Conservation (phyloP, 2,113 vertebrate genomes). For the Phrynocephalus versicolor region DNA sequence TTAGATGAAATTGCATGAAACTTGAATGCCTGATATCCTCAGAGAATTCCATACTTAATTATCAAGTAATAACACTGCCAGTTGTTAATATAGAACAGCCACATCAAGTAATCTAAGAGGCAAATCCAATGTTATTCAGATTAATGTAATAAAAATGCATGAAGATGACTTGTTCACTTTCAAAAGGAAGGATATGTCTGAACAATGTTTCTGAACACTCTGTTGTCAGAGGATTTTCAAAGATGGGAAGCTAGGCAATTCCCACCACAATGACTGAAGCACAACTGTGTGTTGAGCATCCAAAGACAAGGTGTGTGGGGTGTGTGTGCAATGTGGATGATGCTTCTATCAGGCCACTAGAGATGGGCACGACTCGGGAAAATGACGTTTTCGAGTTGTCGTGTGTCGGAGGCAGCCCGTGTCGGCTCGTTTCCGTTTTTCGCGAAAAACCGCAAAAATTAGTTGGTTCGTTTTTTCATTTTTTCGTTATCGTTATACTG, state of each 20-base stretch:
- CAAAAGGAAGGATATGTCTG: neutral
- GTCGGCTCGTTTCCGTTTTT: no score
- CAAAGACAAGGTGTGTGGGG: no score
- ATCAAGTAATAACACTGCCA: neutral
- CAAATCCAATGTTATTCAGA: neutral
- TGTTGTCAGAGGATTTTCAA: neutral
- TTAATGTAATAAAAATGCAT: neutral
- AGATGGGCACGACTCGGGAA: no score
- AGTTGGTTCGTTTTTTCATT: no score
- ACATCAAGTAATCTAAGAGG: neutral
- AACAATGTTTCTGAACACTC: neutral
- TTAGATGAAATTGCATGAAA: neutral
- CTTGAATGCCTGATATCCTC: neutral
- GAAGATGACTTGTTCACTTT: neutral
- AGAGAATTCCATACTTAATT: constrained; percentile 13
- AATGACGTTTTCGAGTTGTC: no score
- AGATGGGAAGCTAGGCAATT: neutral
- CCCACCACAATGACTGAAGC: neutral
- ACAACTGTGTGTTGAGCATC: neutral
- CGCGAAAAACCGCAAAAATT: no score
- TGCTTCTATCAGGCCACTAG: no score
- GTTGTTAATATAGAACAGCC: constrained; percentile 7
- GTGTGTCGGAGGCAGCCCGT: no score
- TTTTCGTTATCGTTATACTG: no score
- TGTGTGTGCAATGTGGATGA: no score